phyloP scores from a whole-genome alignment of 2,113 vertebrate species.

The Natator depressus region DNA sequence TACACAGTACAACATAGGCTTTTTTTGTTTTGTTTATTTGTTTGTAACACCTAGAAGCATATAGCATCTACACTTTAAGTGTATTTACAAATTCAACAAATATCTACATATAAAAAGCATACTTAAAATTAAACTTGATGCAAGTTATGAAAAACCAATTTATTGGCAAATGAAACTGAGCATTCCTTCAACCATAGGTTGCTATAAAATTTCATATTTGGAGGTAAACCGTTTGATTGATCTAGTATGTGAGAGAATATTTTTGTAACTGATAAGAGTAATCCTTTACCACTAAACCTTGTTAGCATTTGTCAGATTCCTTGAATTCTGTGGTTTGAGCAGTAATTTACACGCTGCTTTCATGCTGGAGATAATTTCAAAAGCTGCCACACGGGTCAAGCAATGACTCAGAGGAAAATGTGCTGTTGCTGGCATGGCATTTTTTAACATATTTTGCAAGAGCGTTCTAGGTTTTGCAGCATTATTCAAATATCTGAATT shows the following conservation, averaged over 20 bases:
- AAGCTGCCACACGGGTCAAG: constrained; percentile 42
- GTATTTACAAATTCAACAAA: constrained; percentile 98
- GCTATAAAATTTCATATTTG: constrained; percentile 81
- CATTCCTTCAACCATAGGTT: constrained; percentile 87
- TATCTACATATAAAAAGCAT: constrained; percentile 93
- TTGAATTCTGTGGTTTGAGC: constrained; percentile 6
- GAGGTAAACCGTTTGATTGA: constrained; percentile 79
- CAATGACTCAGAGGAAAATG: constrained; percentile 26
- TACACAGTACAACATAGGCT: constrained; percentile 83
- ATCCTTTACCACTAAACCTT: constrained; percentile 47
- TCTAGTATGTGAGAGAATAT: constrained; percentile 52
- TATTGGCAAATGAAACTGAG: constrained; percentile 91
- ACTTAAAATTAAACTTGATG: constrained; percentile 98
- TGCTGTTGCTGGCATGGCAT: not conserved
- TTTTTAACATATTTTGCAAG: constrained; percentile 22
- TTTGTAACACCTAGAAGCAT: constrained; percentile 80
- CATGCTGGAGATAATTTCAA: constrained; percentile 39
- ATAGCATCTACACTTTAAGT: constrained; percentile 83
- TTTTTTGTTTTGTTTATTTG: constrained; percentile 63
- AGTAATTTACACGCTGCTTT: constrained; percentile 27
- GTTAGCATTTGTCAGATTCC: constrained; percentile 54
- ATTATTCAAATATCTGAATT: constrained; percentile 45
- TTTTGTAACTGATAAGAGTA: constrained; percentile 36
- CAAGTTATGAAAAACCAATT: constrained; percentile 98
- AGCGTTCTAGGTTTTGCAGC: constrained; percentile 27